A percentile compares a stretch with the other conserved stretches of the same genome.
These are phyloP conservation scores for Drosophila pruinosa DNA, from an alignment of 1,140 invertebrate genomes.

Conservation along the genomic window DNA sequence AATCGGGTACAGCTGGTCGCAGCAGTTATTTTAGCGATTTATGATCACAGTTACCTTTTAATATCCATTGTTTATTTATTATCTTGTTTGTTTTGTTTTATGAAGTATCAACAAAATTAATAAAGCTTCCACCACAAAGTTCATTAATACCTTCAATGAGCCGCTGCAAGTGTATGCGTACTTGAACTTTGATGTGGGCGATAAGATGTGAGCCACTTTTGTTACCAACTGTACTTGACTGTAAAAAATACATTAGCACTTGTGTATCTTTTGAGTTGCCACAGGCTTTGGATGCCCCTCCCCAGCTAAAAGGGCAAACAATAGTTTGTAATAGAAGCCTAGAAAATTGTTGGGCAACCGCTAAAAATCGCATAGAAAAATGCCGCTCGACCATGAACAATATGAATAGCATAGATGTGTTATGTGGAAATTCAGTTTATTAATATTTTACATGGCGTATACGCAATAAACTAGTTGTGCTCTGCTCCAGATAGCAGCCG, in stretches of 20 bases:
- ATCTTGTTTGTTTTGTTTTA: constrained; percentile 13
- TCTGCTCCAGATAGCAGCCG: not conserved
- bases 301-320: too few relatives aligned
- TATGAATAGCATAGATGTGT: not conserved
- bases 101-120: constrained; percentile 16
- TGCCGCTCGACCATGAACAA: not conserved
- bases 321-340: not conserved
- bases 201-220: constrained; percentile 61
- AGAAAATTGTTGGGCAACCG: not conserved
- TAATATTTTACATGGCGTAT: constrained; percentile 25
- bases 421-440: not conserved
- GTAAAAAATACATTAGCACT: constrained; percentile 5
- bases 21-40: constrained; percentile 3
- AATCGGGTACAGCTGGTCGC: not conserved
- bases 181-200: constrained; percentile 68
- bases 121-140: not conserved
- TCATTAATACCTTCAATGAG: constrained; percentile 12
- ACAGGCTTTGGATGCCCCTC: too few relatives aligned
- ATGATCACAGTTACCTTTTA: not conserved
- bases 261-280: not conserved
- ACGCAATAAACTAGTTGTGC: not conserved
- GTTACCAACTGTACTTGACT: constrained; percentile 58
- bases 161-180: constrained; percentile 2
- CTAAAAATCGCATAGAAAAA: constrained; percentile 42
- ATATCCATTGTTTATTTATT: constrained; percentile 40